A percentile compares a stretch with the other conserved stretches of the same genome.
phyloP scores from a whole-genome alignment of 2,797 vertebrate species.

The Pempheris klunzingeri region DNA sequence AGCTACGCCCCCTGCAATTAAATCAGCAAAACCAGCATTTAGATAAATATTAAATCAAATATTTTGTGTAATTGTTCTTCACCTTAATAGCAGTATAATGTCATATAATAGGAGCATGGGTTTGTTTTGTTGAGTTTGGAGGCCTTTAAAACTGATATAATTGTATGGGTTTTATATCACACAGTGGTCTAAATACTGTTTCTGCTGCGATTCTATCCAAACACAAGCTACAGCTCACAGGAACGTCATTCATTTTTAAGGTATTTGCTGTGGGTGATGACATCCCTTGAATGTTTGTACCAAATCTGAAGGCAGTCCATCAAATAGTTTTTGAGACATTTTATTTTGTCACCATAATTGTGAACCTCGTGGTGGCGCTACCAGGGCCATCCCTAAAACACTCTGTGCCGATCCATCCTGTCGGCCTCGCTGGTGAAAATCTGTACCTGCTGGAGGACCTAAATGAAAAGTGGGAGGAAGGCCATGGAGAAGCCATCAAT shows the following conservation, averaged over 20 bases:
- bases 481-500: neutral
- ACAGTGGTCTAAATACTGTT: neutral
- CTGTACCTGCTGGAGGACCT: neutral
- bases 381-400: neutral
- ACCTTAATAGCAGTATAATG: too few species aligned
- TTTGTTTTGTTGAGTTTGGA: too few species aligned
- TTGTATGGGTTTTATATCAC: neutral
- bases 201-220: neutral
- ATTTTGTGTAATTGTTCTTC: neutral
- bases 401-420: neutral
- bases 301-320: too few species aligned
- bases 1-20: neutral
- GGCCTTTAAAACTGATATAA: neutral
- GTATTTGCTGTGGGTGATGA: too few species aligned
- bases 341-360: too few species aligned
- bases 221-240: neutral
- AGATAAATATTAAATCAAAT: too few species aligned
- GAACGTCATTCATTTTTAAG: too few species aligned
- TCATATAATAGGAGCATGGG: neutral
- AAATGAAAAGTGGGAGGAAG: neutral
- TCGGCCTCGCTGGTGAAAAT: neutral
- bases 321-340: too few species aligned
- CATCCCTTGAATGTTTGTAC: too few species aligned
- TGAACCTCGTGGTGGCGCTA: neutral
- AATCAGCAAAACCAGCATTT: too few species aligned